Conservation (phyloP, 2,797 vertebrate species). For the Aselliscus stoliczkanus region DNA sequence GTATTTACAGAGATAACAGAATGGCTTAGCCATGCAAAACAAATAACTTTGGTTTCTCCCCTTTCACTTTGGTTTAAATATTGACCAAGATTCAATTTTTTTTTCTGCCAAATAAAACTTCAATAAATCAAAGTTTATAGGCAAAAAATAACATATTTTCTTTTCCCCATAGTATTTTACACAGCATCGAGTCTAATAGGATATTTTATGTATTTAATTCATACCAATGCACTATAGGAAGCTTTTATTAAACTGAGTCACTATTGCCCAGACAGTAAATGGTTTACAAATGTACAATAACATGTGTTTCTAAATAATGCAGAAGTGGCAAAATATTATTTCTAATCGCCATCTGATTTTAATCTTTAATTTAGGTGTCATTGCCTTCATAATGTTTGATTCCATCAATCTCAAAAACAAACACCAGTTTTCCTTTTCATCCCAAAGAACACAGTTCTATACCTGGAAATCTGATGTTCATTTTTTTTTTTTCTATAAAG, state of each 20-base stretch:
- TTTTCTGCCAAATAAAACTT: conserved; percentile 83
- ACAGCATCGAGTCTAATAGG: conserved; percentile 82
- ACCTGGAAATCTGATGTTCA: conserved; percentile 80
- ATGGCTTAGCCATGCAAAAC: conserved; percentile 85
- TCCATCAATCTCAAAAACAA: conserved; percentile 76
- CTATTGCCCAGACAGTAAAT: conserved; percentile 82
- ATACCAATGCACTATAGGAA: conserved; percentile 84
- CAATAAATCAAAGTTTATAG: conserved; percentile 82
- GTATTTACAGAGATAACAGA: conserved; percentile 87
- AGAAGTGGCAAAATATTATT: conserved; percentile 82
- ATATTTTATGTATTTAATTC: conserved; percentile 82
- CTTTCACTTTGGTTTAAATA: conserved; percentile 87
- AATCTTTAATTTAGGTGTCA: conserved; percentile 69
- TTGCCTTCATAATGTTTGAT: conserved; percentile 69
- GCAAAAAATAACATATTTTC: conserved; percentile 78
- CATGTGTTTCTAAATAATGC: conserved; percentile 80
- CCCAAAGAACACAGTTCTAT: conserved; percentile 76
- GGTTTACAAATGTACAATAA: conserved; percentile 85
- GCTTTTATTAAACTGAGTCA: conserved; percentile 85
- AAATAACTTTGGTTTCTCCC: conserved; percentile 86
- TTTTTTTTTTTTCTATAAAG: conserved; percentile 55
- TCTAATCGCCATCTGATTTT: conserved; percentile 67
- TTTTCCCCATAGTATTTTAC: conserved; percentile 78
- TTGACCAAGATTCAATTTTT: conserved; percentile 78
- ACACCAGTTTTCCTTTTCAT: conserved; percentile 62